phyloP scores from a whole-genome alignment of 2,113 vertebrate species.

The Dendropsophus ebraccatus region DNA sequence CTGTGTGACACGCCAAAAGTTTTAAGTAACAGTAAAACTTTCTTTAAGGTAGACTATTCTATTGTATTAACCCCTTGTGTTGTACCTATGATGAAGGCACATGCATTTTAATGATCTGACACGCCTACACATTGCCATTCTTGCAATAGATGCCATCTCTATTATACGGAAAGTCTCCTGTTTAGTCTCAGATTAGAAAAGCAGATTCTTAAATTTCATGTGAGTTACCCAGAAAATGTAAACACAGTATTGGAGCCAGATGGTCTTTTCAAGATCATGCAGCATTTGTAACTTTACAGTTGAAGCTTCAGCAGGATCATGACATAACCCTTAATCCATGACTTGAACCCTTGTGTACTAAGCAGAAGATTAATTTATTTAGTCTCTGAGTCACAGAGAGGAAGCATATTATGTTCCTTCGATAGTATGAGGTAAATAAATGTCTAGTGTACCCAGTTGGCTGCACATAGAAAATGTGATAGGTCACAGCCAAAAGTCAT shows the following conservation, averaged over 20 bases:
- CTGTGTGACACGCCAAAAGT: no score
- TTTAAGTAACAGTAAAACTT: no score
- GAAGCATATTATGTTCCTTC: slow-evolving; percentile 4
- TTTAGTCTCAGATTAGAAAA: not conserved
- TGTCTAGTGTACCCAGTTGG: not conserved
- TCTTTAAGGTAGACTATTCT: no score
- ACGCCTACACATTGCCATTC: no score
- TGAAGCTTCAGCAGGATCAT: slow-evolving; percentile 1
- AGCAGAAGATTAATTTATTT: slow-evolving; percentile 23
- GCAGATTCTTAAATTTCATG: not conserved
- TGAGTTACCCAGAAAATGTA: not conserved
- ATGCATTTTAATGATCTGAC: no score
- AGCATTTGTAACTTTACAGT: slow-evolving; percentile 3
- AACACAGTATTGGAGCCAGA: not conserved
- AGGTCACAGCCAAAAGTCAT: not conserved
- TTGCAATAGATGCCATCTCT: no score
- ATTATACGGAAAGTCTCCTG: not conserved
- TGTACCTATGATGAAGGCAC: no score
- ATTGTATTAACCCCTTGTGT: no score
- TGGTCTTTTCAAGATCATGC: slow-evolving; percentile 19
- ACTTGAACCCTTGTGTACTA: not conserved
- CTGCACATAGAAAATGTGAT: not conserved
- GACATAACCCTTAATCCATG: slow-evolving; percentile 19
- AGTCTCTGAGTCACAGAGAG: not conserved
- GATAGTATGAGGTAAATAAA: not conserved